phyloP scores from a whole-genome alignment of 1,140 invertebrate genomes.

The Chrysomallon squamiferum region DNA sequence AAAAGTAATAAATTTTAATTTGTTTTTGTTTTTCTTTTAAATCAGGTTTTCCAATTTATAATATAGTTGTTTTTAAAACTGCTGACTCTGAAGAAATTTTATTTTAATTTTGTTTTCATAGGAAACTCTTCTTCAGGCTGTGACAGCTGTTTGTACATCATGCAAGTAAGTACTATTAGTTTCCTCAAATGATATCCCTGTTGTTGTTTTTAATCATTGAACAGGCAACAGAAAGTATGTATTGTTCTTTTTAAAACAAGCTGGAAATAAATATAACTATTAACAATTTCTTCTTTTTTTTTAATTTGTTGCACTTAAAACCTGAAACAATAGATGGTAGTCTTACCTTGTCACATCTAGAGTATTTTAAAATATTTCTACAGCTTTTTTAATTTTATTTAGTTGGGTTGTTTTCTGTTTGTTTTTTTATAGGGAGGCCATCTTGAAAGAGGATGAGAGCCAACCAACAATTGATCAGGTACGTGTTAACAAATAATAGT shows the following conservation, averaged over 20 bases:
- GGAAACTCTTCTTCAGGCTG: slow-evolving; percentile 78
- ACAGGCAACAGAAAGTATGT: too few species aligned
- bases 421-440: slow-evolving; percentile 14
- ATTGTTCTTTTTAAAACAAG: too few species aligned
- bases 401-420: too few species aligned
- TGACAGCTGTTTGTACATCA: slow-evolving; percentile 73
- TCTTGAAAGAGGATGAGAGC: slow-evolving; percentile 9
- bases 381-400: too few species aligned
- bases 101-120: slow-evolving; percentile 27
- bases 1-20: neutral
- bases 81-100: neutral
- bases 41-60: neutral
- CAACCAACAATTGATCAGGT: slow-evolving; percentile 34
- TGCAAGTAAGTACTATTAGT: slow-evolving; percentile 70
- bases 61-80: neutral
- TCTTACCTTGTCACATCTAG: too few species aligned
- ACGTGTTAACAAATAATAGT: slow-evolving; percentile 10
- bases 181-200: too few species aligned
- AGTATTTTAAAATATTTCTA: too few species aligned
- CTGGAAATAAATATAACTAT: too few species aligned
- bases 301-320: too few species aligned
- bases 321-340: too few species aligned
- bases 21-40: neutral
- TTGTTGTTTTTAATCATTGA: too few species aligned
- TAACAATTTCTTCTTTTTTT: too few species aligned